Evolutionary conservation across 2,888 invertebrate genomes (phyloP).

Genomic region (Drosophila nr. perissopoda): DNA sequence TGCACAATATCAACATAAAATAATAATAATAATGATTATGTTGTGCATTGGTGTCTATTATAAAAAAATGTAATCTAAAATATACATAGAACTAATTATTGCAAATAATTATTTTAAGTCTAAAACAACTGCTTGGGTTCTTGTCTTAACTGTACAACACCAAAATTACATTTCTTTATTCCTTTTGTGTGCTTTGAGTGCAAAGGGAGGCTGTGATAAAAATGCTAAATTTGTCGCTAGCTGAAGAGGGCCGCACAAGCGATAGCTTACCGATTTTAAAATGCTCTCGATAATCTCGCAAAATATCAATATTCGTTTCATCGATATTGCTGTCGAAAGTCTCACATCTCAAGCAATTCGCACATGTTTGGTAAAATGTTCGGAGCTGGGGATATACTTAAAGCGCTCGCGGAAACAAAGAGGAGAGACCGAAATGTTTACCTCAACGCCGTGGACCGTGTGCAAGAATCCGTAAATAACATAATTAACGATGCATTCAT

Average conservation of each 20-base stretch:
- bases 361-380: slow-evolving; percentile 56
- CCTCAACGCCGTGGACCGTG: slow-evolving; percentile 17
- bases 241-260: not conserved
- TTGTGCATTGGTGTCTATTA: not conserved
- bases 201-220: not conserved
- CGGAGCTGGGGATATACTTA: slow-evolving; percentile 26
- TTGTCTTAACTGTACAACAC: not conserved
- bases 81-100: not conserved
- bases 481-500: not conserved
- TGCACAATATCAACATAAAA: not conserved
- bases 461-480: slow-evolving; percentile 25
- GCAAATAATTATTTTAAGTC: not conserved
- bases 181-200: not conserved
- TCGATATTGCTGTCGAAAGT: not conserved
- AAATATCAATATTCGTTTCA: not conserved
- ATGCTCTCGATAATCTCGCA: not conserved
- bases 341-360: not conserved
- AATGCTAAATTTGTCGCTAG: not conserved
- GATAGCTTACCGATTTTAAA: not conserved
- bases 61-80: not conserved
- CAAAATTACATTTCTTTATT: not conserved
- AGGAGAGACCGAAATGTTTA: slow-evolving; percentile 27
- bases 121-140: not conserved
- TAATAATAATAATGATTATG: not conserved
- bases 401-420: slow-evolving; percentile 21